Base-by-base conservation (phyloP, 2,888 invertebrate species). In the Aleiodes alternator region DNA sequence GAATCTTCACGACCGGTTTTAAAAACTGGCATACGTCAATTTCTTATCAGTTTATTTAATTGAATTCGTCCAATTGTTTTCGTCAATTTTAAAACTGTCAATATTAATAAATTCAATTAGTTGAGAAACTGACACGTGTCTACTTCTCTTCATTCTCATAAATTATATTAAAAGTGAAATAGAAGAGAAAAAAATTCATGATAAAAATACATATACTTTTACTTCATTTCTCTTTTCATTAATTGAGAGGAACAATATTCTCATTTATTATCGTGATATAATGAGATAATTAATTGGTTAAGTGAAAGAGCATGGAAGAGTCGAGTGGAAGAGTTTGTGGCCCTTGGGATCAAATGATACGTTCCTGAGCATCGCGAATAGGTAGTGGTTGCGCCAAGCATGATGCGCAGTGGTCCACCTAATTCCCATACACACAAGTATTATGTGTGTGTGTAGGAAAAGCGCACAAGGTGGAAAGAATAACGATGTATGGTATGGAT, bases 341-440 rank as follows among this genome's bases (percentile, higher is more conserved):
- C 11, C 4, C 43, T 43, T 43, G 8, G 9, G 7, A 43, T 43
- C 43, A 43, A 9, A 9, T 11, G 43, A 3, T 43, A 14, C 14
- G 43, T 43, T 8, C 38, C 38, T 14, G 64, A 64, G 12, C 14
- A 11, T 16, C 8, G 14, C 8, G 14, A 34, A 59, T 71, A 59
- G 64, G 61, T 66, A 53, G 73, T 77, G 77, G 73, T 55, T 77
- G 81, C 81, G 81, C 80, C 56, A 7, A n/a, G 4, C 8, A 50
- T 14, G 16, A 4, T 78, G 79, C 77, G 79, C 76, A 61, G 14
- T 51, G 72, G 71, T 56, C 14, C 9, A 6, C 4, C 1, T 34
- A 23, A n/a, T 34, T 38, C 38, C 4, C 64, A 43, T 16, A 12
- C 43, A 64, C 16, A 23, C 23, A 23, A 64, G 56, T 69, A 48